A percentile compares a stretch with the other conserved stretches of the same genome.
Evolutionary conservation across 2,888 invertebrate genomes (phyloP).

Genomic region (Watsonalla cultraria): DNA sequence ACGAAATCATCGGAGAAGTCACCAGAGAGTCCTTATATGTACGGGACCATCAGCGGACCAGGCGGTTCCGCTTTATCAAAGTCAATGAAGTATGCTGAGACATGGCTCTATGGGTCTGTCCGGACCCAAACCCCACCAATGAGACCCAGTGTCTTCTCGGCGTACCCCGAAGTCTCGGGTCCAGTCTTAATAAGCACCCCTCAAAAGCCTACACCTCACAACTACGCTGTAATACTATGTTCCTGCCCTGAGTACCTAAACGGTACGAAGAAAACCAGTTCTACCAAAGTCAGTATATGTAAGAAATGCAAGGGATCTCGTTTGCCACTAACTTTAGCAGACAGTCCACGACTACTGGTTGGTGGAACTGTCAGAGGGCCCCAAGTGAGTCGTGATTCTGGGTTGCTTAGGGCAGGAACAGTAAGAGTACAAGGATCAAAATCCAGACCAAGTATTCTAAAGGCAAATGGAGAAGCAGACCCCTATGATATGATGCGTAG

Average conservation of each 20-base stretch:
- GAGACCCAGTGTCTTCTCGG: slow-evolving; percentile 71
- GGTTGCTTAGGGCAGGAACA: slow-evolving; percentile 79
- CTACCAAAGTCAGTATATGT: slow-evolving; percentile 87
- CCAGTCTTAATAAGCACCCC: slow-evolving; percentile 75
- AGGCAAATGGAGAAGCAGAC: slow-evolving; percentile 79
- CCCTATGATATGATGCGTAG: slow-evolving; percentile 92
- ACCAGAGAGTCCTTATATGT: slow-evolving; percentile 69
- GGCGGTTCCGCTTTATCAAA: slow-evolving; percentile 86
- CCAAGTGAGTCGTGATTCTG: slow-evolving; percentile 63
- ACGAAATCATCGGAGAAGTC: slow-evolving; percentile 68
- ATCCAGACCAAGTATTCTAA: slow-evolving; percentile 82
- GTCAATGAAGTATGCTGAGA: slow-evolving; percentile 91
- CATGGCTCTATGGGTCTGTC: slow-evolving; percentile 91
- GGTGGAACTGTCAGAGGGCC: slow-evolving; percentile 82
- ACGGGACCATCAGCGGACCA: slow-evolving; percentile 76
- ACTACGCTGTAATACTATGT: slow-evolving; percentile 86
- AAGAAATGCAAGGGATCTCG: slow-evolving; percentile 91
- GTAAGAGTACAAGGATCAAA: slow-evolving; percentile 80
- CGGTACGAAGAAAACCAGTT: slow-evolving; percentile 85
- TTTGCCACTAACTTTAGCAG: slow-evolving; percentile 83
- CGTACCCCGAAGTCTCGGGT: slow-evolving; percentile 65
- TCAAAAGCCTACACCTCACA: slow-evolving; percentile 78
- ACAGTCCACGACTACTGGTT: slow-evolving; percentile 69
- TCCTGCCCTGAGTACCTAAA: slow-evolving; percentile 89
- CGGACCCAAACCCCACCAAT: slow-evolving; percentile 73